Evolutionary conservation across 2,797 vertebrate species (phyloP).

Genomic region (Sebastes jordani): DNA sequence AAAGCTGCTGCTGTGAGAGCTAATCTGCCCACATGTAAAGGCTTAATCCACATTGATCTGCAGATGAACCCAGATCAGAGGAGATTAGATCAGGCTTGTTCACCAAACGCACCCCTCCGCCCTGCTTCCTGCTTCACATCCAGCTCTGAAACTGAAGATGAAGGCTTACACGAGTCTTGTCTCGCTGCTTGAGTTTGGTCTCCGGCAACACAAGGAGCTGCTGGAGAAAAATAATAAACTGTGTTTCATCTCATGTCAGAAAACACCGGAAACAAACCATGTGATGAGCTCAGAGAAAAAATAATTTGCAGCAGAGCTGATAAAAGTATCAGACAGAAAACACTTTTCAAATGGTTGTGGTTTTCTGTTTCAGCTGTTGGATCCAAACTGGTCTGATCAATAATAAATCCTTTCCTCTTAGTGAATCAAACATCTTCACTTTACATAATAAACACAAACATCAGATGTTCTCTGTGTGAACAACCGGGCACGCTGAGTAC

Average conservation of each 20-base stretch:
- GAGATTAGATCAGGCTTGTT: conserved; percentile 60
- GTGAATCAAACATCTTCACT: neutral
- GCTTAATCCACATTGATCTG: conserved; percentile 64
- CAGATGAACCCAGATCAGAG: conserved; percentile 58
- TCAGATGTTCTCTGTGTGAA: neutral
- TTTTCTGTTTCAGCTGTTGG: neutral
- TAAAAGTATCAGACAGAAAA: neutral
- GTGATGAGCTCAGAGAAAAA: neutral
- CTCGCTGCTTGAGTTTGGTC: neutral
- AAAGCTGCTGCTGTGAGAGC: conserved; percentile 29
- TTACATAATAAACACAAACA: conserved; percentile 32
- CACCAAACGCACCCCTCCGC: conserved; percentile 7
- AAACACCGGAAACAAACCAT: neutral
- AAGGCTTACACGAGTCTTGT: neutral
- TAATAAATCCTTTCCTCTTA: conserved; percentile 17
- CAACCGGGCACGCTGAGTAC: neutral
- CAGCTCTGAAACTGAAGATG: conserved; percentile 8
- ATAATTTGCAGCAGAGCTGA: neutral
- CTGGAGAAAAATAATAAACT: conserved; percentile 1
- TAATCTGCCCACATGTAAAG: conserved; percentile 62
- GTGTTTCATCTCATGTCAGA: neutral
- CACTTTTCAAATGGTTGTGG: neutral
- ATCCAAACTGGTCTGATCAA: conserved; percentile 8
- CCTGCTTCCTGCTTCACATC: neutral
- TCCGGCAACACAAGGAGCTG: neutral